phyloP scores from a whole-genome alignment of 2,888 invertebrate species.

The Subacronicta megacephala region DNA sequence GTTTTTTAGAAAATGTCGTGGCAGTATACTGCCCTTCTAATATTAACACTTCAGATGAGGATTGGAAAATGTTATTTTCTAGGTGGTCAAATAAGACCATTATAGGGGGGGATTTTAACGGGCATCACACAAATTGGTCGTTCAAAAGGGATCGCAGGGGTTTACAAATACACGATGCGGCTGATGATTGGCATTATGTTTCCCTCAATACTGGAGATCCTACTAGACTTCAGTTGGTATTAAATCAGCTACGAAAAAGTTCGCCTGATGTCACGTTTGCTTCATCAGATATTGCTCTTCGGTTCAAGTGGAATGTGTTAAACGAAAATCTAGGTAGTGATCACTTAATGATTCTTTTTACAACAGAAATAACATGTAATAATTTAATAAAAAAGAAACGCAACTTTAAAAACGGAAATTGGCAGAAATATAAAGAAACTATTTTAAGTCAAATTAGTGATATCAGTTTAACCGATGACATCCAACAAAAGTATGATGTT shows the following conservation, averaged over 20 bases:
- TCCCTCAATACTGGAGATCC: not conserved
- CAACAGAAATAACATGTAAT: not conserved
- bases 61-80: constrained; percentile 4
- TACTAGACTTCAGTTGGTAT: constrained; percentile 2
- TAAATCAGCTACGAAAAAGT: not conserved
- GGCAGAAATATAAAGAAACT: constrained; percentile 2
- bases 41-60: too few relatives aligned
- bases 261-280: constrained; percentile 9
- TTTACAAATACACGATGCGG: constrained; percentile 7
- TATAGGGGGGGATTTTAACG: not conserved
- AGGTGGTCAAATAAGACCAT: constrained; percentile 22
- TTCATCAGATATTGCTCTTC: constrained; percentile 10
- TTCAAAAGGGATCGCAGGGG: constrained; percentile 1
- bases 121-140: not conserved
- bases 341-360: constrained; percentile 5
- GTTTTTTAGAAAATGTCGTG: too few relatives aligned
- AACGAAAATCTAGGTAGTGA: constrained; percentile 7
- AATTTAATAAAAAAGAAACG: not conserved
- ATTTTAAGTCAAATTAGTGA: not conserved
- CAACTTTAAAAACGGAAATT: constrained; percentile 8
- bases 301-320: not conserved
- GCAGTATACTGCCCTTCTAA: too few relatives aligned
- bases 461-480: not conserved
- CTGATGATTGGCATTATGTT: constrained; percentile 3
- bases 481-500: constrained; percentile 5